These are phyloP conservation scores for Avahi laniger DNA, from an alignment of 2,797 vertebrate species.

Conservation along the genomic window DNA sequence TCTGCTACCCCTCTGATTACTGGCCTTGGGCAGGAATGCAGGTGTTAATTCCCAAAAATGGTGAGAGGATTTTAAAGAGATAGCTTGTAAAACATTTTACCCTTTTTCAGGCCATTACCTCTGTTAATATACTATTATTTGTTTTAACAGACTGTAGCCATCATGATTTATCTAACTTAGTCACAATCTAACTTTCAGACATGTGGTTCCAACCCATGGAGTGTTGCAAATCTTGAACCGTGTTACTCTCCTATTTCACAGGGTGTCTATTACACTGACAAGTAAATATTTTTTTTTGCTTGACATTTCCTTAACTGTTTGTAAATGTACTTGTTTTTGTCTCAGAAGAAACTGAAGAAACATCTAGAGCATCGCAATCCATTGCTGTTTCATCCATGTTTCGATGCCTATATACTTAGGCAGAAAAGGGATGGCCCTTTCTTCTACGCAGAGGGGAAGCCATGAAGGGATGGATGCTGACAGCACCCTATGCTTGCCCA, in stretches of 20 bases:
- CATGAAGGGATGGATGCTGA: neutral
- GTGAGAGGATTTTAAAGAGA: too few relatives aligned
- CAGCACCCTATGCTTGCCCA: neutral
- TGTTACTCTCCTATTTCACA: neutral
- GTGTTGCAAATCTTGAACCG: neutral
- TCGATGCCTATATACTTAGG: neutral
- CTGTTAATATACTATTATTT: neutral
- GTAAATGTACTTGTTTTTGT: neutral
- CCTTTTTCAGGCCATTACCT: too few relatives aligned
- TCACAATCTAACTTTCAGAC: neutral
- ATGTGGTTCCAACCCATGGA: neutral
- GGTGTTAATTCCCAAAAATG: too few relatives aligned
- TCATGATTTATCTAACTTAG: neutral
- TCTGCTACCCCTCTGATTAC: too few relatives aligned
- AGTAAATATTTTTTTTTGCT: neutral
- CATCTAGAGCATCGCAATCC: neutral
- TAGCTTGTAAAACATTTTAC: too few relatives aligned
- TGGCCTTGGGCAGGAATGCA: too few relatives aligned
- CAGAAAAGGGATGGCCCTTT: neutral
- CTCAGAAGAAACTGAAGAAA: neutral
- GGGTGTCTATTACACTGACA: neutral
- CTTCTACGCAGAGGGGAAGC: neutral
- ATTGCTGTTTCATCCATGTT: neutral
- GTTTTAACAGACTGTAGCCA: neutral
- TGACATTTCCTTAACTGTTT: neutral